Conservation (phyloP, 2,888 invertebrate genomes). For the Spicauda simplicius region DNA sequence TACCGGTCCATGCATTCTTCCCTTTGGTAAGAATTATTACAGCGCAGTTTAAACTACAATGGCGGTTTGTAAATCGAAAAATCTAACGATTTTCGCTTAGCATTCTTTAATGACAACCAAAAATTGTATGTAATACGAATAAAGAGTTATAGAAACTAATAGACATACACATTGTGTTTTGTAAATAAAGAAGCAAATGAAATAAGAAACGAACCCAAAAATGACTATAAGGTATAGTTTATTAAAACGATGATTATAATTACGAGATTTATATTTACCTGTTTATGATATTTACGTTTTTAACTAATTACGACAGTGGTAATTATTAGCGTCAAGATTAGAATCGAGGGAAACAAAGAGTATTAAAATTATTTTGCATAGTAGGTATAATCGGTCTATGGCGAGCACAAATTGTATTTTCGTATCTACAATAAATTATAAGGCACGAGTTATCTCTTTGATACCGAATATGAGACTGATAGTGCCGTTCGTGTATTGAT, state of each 20-base stretch:
- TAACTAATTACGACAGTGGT: constrained; percentile 44
- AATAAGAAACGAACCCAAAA: no score
- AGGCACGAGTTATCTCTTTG: constrained; percentile 42
- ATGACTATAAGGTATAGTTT: no score
- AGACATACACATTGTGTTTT: no score
- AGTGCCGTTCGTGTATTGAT: constrained; percentile 4
- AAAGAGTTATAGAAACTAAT: no score
- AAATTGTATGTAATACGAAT: no score
- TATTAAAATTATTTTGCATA: not conserved
- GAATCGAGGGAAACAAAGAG: constrained; percentile 20
- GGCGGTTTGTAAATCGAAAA: not conserved
- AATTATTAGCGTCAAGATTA: constrained; percentile 48
- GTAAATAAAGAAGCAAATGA: no score
- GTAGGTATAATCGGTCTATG: not conserved
- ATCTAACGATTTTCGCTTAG: not conserved
- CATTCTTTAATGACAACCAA: not conserved
- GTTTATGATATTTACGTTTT: constrained; percentile 46
- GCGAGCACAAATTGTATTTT: not conserved
- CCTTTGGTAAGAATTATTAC: constrained; percentile 39
- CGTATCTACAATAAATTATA: constrained; percentile 40
- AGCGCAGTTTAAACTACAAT: constrained; percentile 47
- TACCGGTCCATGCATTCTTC: constrained; percentile 9
- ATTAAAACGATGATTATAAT: no score
- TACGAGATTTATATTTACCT: no score
- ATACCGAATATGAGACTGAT: constrained; percentile 40